phyloP scores from a whole-genome alignment of 2,113 vertebrate genomes.

The Elaphurus davidianus region DNA sequence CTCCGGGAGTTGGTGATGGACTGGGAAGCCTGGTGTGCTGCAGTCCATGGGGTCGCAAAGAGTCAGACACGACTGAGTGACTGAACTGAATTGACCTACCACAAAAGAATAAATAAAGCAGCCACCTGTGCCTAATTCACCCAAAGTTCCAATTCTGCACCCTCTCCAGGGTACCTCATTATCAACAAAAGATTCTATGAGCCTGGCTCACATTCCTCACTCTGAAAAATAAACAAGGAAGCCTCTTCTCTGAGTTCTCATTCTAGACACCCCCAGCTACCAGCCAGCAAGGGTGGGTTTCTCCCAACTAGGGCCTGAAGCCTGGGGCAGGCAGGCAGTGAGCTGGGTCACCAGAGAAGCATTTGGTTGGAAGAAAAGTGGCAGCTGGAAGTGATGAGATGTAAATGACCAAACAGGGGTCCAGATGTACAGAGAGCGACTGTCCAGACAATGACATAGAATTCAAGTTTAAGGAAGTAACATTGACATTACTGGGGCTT shows the following conservation, averaged over 20 bases:
- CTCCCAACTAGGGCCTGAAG: fast-evolving
- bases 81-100: background rate
- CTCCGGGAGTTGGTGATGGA: background rate
- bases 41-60: background rate
- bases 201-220: fast-evolving
- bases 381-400: fast-evolving
- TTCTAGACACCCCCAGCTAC: background rate
- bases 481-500: background rate
- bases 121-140: background rate
- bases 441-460: fast-evolving
- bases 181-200: fast-evolving
- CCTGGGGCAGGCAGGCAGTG: too few species aligned
- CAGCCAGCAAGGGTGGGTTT: fast-evolving
- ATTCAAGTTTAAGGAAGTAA: background rate
- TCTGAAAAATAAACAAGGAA: too few species aligned
- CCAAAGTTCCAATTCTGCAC: fast-evolving
- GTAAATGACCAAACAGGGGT: background rate
- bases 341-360: fast-evolving
- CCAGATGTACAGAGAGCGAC: background rate
- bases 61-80: background rate
- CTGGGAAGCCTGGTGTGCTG: background rate
- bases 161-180: background rate
- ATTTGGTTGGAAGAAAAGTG: fast-evolving
- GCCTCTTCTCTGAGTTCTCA: background rate
- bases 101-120: background rate